Evolutionary conservation across 2,888 invertebrate genomes (phyloP).

Genomic region (Thelaira solivaga): DNA sequence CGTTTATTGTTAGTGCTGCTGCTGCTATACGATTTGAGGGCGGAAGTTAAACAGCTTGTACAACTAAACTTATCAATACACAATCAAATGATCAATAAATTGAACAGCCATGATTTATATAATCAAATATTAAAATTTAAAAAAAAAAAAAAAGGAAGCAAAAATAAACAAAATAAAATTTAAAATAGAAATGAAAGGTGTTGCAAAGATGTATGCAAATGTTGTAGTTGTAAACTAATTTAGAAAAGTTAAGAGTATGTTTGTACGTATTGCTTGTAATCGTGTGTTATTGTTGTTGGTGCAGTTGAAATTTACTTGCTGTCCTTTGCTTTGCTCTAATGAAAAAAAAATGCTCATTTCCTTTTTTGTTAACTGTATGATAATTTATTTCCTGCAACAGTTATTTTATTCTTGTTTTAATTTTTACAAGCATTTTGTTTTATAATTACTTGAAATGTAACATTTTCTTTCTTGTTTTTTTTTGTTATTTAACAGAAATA

Average conservation of each 20-base stretch:
- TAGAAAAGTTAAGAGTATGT: too few relatives aligned
- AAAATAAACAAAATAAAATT: too few relatives aligned
- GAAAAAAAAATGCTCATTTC: conserved; percentile 32
- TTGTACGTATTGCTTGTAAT: conserved; percentile 14
- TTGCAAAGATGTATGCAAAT: background rate
- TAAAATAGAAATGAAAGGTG: background rate
- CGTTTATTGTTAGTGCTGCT: too few relatives aligned
- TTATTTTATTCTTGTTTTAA: background rate
- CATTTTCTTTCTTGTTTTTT: too few relatives aligned
- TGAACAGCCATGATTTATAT: conserved; percentile 54
- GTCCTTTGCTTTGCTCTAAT: background rate
- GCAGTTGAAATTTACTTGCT: background rate
- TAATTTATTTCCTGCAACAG: conserved; percentile 47
- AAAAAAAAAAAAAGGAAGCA: background rate
- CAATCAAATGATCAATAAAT: conserved; percentile 58
- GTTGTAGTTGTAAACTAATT: conserved; percentile 25
- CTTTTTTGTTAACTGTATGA: conserved; percentile 29
- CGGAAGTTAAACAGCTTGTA: conserved; percentile 58
- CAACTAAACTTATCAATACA: conserved; percentile 55
- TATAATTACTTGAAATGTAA: background rate
- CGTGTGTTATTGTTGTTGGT: background rate
- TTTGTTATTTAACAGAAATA: too few relatives aligned
- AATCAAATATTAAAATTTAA: conserved; percentile 51
- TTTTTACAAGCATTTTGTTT: background rate
- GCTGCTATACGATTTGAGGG: conserved; percentile 42